These are phyloP conservation scores for Aphelocoma coerulescens DNA, from an alignment of 2,113 vertebrate species.

Conservation along the genomic window DNA sequence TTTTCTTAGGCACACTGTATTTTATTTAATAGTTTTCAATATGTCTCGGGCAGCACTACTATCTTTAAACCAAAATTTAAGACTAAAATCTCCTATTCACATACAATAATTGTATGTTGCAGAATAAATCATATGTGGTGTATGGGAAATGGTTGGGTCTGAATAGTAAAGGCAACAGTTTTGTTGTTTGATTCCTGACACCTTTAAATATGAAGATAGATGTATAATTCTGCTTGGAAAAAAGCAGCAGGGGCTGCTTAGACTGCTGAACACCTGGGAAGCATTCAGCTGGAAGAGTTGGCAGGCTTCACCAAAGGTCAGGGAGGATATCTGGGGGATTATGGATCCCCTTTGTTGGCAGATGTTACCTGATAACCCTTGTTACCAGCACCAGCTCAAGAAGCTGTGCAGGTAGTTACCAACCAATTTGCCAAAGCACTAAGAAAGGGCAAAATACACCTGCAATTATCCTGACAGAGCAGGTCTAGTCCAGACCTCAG, in stretches of 20 bases:
- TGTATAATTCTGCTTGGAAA: not conserved
- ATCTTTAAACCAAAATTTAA: not conserved
- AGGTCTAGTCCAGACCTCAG: not conserved
- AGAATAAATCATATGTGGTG: not conserved
- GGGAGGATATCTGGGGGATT: not conserved
- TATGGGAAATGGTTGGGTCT: not conserved
- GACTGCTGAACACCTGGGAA: not conserved
- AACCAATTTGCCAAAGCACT: not conserved
- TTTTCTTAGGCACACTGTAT: not conserved
- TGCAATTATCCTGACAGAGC: not conserved
- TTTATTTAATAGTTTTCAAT: not conserved
- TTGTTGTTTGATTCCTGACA: not conserved
- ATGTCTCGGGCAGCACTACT: not conserved
- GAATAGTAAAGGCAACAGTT: not conserved
- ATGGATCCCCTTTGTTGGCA: not conserved
- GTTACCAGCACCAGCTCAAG: not conserved
- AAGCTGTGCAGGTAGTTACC: not conserved
- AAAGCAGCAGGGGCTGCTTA: not conserved
- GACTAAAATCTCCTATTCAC: not conserved
- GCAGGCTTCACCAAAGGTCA: not conserved
- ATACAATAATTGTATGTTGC: not conserved
- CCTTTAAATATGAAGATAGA: not conserved
- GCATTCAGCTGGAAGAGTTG: not conserved
- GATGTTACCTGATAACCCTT: not conserved
- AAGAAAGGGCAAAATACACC: not conserved